Evolutionary conservation across 2,888 invertebrate genomes (phyloP).

Genomic region (Campoplex capitator): DNA sequence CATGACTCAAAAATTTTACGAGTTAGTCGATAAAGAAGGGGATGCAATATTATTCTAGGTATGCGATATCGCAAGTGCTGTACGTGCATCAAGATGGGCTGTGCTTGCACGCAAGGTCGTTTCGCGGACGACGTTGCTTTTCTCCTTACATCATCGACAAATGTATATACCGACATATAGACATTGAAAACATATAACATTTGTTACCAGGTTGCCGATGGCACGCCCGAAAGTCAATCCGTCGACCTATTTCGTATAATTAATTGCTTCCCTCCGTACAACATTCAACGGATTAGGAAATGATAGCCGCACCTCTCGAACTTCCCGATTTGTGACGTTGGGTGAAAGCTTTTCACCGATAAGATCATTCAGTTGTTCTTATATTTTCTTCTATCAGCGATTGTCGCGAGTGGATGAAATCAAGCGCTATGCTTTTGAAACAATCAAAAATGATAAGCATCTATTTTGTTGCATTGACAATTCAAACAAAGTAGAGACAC

Average conservation of each 20-base stretch:
- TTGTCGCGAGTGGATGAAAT: constrained; percentile 29
- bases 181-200: constrained; percentile 27
- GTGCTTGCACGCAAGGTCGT: constrained; percentile 68
- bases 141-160: constrained; percentile 62
- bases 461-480: background rate
- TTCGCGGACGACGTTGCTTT: constrained; percentile 63
- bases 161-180: background rate
- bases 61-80: constrained; percentile 31
- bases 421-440: background rate
- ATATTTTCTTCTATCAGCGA: constrained; percentile 7
- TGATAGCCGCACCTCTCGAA: constrained; percentile 63
- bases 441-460: constrained; percentile 28
- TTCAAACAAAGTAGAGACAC: background rate
- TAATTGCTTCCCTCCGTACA: constrained; percentile 56
- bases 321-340: constrained; percentile 57
- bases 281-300: constrained; percentile 26
- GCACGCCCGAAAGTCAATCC: constrained; percentile 66
- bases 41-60: constrained; percentile 38
- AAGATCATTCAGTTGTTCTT: constrained; percentile 27
- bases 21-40: constrained; percentile 45
- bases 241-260: constrained; percentile 67
- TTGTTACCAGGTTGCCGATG: constrained; percentile 46
- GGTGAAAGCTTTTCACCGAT: constrained; percentile 23
- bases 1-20: background rate
- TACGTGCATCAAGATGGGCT: constrained; percentile 48